Conservation (phyloP, 2,888 invertebrate species). For the Cybosia mesomella region DNA sequence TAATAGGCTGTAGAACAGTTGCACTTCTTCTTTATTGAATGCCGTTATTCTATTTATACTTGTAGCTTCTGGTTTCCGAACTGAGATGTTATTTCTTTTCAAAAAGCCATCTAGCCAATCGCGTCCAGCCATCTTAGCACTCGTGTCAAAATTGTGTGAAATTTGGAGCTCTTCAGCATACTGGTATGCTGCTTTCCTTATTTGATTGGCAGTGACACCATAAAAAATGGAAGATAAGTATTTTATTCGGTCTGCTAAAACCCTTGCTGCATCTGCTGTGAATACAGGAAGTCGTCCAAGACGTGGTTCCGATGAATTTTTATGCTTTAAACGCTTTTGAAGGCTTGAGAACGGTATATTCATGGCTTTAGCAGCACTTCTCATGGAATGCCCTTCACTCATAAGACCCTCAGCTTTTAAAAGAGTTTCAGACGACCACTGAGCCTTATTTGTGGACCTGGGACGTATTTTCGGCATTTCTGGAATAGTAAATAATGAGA, state of each 20-base stretch:
- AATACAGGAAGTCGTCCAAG: conserved; percentile 43
- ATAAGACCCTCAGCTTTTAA: conserved; percentile 16
- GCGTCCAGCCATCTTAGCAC: conserved; percentile 26
- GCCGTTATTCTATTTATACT: conserved; percentile 49
- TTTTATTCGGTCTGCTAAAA: conserved; percentile 39
- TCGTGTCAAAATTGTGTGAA: conserved; percentile 22
- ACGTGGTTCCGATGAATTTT: conserved; percentile 43
- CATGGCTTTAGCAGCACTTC: conserved; percentile 43
- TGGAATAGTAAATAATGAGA: conserved; percentile 19
- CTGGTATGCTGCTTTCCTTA: no score
- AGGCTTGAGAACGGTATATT: conserved; percentile 43
- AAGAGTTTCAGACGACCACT: conserved; percentile 33
- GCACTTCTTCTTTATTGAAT: conserved; percentile 55
- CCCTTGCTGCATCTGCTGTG: conserved; percentile 41
- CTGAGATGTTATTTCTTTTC: conserved; percentile 28
- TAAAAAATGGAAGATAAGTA: conserved; percentile 39
- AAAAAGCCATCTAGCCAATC: conserved; percentile 49
- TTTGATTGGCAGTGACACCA: conserved; percentile 36
- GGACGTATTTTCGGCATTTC: conserved; percentile 34
- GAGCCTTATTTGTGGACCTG: conserved; percentile 25
- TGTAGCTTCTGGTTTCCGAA: conserved; percentile 53
- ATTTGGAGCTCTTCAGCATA: no score
- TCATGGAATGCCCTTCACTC: conserved; percentile 36
- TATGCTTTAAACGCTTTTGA: conserved; percentile 42
- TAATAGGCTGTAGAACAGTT: conserved; percentile 46